Conservation (phyloP, 2,888 invertebrate species). For the Drosophila antonietae region DNA sequence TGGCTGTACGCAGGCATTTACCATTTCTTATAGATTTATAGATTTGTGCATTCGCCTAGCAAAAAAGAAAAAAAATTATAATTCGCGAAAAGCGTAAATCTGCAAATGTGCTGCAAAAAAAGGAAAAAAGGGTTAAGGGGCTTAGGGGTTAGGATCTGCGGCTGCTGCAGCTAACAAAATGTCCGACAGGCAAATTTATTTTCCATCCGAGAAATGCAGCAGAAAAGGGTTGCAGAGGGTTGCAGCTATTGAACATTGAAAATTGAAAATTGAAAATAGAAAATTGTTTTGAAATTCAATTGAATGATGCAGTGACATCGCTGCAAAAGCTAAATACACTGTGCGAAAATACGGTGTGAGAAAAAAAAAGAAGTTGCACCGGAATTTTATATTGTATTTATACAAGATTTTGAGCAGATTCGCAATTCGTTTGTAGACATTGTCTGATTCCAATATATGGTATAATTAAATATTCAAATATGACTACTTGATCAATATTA, state of each 20-base stretch:
- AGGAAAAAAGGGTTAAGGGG: slow-evolving; percentile 66
- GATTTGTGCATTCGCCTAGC: slow-evolving; percentile 42
- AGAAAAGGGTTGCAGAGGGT: slow-evolving; percentile 30
- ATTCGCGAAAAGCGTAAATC: slow-evolving; percentile 9
- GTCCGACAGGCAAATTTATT: slow-evolving; percentile 52
- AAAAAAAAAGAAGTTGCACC: neutral
- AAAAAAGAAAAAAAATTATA: slow-evolving; percentile 2
- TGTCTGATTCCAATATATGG: neutral
- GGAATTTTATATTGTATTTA: neutral
- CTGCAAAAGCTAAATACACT: slow-evolving; percentile 30
- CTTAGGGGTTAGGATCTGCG: slow-evolving; percentile 66
- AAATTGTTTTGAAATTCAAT: slow-evolving; percentile 43
- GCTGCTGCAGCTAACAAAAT: slow-evolving; percentile 45
- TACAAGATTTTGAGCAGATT: accelerated
- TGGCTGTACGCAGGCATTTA: slow-evolving; percentile 27
- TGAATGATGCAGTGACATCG: slow-evolving; percentile 28
- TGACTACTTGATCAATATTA: too few relatives aligned
- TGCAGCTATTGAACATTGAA: slow-evolving; percentile 10
- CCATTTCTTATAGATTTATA: slow-evolving; percentile 17
- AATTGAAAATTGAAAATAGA: slow-evolving; percentile 2
- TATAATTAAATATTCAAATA: too few relatives aligned
- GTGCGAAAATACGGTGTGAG: slow-evolving; percentile 4
- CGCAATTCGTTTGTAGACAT: neutral
- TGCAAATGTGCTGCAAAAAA: slow-evolving; percentile 35
- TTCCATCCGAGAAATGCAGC: slow-evolving; percentile 21